Evolutionary conservation across 2,113 vertebrate species (phyloP).

Genomic region (Pimephales promelas): DNA sequence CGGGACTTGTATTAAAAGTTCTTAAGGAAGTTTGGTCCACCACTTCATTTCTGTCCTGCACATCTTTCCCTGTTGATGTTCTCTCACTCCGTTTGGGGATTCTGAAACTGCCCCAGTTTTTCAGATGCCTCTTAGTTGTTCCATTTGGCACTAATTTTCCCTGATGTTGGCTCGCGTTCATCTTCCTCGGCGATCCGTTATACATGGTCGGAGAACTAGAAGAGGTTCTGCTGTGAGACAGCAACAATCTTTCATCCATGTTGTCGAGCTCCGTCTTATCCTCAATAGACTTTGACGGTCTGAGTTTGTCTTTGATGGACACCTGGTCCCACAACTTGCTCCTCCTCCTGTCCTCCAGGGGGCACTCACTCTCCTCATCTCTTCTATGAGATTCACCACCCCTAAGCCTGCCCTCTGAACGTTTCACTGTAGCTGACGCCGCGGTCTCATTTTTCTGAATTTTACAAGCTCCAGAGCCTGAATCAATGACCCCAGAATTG

Average conservation of each 20-base stretch:
- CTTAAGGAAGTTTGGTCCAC: conserved; percentile 63
- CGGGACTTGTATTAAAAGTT: conserved; percentile 65
- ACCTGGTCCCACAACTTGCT: conserved; percentile 53
- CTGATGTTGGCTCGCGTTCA: conserved; percentile 65
- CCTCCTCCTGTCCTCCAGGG: conserved; percentile 47
- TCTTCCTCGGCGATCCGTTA: conserved; percentile 78
- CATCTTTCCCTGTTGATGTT: conserved; percentile 63
- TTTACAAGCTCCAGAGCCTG: background rate
- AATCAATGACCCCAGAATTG: conserved; percentile 19
- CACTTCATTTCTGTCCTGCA: conserved; percentile 44
- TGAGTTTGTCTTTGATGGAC: conserved; percentile 50
- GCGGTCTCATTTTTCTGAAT: background rate
- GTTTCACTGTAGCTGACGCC: background rate
- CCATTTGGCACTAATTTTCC: conserved; percentile 77
- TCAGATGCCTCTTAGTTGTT: conserved; percentile 74
- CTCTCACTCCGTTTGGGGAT: conserved; percentile 92
- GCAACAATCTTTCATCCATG: conserved; percentile 53
- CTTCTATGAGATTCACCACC: background rate
- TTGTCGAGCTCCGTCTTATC: conserved; percentile 68
- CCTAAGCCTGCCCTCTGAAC: conserved; percentile 6
- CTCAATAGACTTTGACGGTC: conserved; percentile 55
- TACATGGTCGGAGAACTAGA: conserved; percentile 68
- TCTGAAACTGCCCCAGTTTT: conserved; percentile 93
- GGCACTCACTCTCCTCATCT: conserved; percentile 47
- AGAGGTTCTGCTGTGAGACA: conserved; percentile 44